Evolutionary conservation across 35 echinoderm and acorn worm species (phyloP).

Genomic region (Ophioderma brevispina): DNA sequence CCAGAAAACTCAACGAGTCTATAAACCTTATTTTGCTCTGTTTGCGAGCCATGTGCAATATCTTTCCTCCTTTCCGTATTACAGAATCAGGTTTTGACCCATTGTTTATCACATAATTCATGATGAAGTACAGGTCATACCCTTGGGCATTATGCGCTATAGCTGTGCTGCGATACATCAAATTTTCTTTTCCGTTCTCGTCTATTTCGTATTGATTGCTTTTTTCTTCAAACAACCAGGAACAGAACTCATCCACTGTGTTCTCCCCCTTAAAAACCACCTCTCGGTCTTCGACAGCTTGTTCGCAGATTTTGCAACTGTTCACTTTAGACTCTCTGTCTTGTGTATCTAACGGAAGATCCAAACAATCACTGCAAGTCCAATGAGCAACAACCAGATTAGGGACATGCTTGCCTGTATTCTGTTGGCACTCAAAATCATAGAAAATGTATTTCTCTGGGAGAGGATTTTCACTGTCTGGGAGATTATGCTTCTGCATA

Average conservation of each 20-base stretch:
- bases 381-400: background rate
- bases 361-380: background rate
- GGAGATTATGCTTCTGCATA: background rate
- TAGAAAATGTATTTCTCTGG: background rate
- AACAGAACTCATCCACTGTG: background rate
- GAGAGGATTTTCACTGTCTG: background rate
- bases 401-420: background rate
- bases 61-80: background rate
- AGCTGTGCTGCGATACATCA: background rate
- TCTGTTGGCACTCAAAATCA: background rate
- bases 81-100: background rate
- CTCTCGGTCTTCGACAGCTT: background rate
- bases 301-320: background rate
- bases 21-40: background rate
- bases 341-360: background rate
- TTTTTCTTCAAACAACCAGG: background rate
- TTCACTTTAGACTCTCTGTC: background rate
- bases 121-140: background rate
- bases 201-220: background rate
- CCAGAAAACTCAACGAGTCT: background rate
- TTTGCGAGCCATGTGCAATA: background rate
- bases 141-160: background rate
- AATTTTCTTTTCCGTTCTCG: background rate
- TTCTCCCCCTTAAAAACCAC: background rate
- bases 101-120: background rate